Evolutionary conservation across 2,888 invertebrate genomes (phyloP), one percentile per base, ranked within the genome.

Genomic region (Agriotes lineatus): DNA sequence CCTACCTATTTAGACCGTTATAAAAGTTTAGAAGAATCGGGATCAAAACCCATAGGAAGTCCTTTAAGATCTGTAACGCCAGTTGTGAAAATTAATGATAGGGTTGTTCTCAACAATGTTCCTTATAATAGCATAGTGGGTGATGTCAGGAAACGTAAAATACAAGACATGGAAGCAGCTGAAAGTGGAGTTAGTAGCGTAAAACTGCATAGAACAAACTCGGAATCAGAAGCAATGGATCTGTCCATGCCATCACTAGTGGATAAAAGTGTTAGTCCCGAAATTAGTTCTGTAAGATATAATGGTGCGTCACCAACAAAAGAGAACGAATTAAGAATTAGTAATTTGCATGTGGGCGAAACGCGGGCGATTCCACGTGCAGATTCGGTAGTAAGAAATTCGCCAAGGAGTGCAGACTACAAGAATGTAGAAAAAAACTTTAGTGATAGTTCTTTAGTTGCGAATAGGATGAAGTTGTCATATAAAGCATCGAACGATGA

Each of bases 161-260:
- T 72, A 6, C 20, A 25, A 19, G 74, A 74, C 18, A 68, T 19
- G 16, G 5, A 60, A 62, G 16, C 52, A 22, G 18, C 68, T 60
- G 63, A 59, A 35, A 74, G 68, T 50, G 16, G 56, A 22, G 18
- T 69, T 60, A 64, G 61, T 39, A 74, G 68, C 45, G 72, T 73
- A 54, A 56, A 68, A 12, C 42, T 81, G 1, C 78, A 75, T 16
- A 78, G 77, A 67, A 59, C 44, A 10, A 22, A 57, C 44, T 76
- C 75, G 25, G 83, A 84, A 65, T 62, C 69, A 1, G 83, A 83
- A 73, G 83, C 81, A 5, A 84, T 84, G 77, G 83, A 84, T 74
- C 75, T 84, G 63, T 83, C 84, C 9, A 66, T 70, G 66, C 60
- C 69, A 10, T 54, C 65, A 10, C 12, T 50, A 2, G 45, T 39